phyloP scores from a whole-genome alignment of 2,113 vertebrate genomes.

The Varanus salvator region DNA sequence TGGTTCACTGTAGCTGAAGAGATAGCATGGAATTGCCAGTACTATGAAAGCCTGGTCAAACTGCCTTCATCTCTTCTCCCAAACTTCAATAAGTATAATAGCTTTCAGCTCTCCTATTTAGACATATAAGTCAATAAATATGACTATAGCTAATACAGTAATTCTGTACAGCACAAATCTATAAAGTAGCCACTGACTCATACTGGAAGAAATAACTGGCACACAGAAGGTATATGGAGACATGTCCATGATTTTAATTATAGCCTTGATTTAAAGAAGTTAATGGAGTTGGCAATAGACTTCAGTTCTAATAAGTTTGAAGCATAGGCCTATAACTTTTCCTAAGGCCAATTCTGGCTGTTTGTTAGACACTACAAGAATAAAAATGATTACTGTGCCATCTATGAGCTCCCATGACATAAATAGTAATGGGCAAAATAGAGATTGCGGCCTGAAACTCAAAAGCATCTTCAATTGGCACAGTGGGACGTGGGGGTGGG shows the following conservation, averaged over 20 bases:
- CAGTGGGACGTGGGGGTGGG: neutral
- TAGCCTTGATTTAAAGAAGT: constrained; percentile 46
- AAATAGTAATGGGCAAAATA: constrained; percentile 33
- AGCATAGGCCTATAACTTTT: constrained; percentile 36
- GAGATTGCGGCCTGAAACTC: constrained; percentile 33
- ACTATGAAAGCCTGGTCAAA: constrained; percentile 44
- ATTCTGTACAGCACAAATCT: constrained; percentile 52
- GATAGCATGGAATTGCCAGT: constrained; percentile 18
- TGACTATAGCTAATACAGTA: constrained; percentile 54
- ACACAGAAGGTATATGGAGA: constrained; percentile 32
- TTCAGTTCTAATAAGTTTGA: constrained; percentile 48
- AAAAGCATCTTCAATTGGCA: constrained; percentile 26
- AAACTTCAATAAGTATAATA: constrained; percentile 54
- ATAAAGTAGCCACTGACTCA: constrained; percentile 44
- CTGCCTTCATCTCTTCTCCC: constrained; percentile 42
- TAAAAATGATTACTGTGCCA: constrained; percentile 43
- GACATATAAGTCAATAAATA: constrained; percentile 63
- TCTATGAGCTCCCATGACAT: constrained; percentile 47
- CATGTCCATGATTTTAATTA: constrained; percentile 55
- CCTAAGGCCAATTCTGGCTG: constrained; percentile 31
- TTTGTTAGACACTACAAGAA: constrained; percentile 25
- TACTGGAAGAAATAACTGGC: constrained; percentile 29
- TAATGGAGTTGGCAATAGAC: constrained; percentile 48
- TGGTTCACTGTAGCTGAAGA: neutral
- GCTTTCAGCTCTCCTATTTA: constrained; percentile 52